phyloP scores from a whole-genome alignment of 1,140 invertebrate species.

The Coptotermes formosanus region DNA sequence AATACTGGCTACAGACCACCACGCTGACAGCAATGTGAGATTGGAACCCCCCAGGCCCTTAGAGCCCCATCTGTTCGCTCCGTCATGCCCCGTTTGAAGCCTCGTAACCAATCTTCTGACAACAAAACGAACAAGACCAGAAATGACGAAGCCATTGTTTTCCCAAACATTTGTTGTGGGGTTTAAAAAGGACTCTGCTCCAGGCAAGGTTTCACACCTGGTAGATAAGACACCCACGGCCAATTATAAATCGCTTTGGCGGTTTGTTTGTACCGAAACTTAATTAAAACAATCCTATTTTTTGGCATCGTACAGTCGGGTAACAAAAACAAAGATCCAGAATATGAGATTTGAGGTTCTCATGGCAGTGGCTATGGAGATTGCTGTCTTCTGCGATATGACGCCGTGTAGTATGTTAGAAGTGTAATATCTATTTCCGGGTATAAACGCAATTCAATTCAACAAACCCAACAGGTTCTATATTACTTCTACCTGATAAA shows the following conservation, averaged over 20 bases:
- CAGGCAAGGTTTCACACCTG: neutral
- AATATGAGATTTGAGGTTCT: too few relatives aligned
- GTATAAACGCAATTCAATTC: too few relatives aligned
- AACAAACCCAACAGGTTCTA: too few relatives aligned
- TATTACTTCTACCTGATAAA: too few relatives aligned
- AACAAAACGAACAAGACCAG: neutral
- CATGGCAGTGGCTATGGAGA: too few relatives aligned
- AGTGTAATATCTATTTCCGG: too few relatives aligned
- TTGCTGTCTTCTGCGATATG: too few relatives aligned
- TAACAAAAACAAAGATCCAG: neutral
- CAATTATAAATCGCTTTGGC: neutral
- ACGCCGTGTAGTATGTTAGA: too few relatives aligned
- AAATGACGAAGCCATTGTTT: neutral
- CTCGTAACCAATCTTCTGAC: neutral
- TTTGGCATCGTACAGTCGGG: neutral
- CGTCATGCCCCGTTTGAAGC: neutral
- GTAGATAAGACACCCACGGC: neutral
- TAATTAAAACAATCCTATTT: neutral
- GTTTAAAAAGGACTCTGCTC: neutral
- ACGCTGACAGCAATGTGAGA: neutral
- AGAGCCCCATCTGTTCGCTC: neutral
- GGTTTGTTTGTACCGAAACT: neutral
- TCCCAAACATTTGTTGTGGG: conserved; percentile 4
- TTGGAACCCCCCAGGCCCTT: neutral
- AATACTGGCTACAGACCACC: neutral